A percentile compares a stretch with the other conserved stretches of the same genome.
Conservation (phyloP, 2,797 vertebrate species). For the Parauchenoglanis punctatus region DNA sequence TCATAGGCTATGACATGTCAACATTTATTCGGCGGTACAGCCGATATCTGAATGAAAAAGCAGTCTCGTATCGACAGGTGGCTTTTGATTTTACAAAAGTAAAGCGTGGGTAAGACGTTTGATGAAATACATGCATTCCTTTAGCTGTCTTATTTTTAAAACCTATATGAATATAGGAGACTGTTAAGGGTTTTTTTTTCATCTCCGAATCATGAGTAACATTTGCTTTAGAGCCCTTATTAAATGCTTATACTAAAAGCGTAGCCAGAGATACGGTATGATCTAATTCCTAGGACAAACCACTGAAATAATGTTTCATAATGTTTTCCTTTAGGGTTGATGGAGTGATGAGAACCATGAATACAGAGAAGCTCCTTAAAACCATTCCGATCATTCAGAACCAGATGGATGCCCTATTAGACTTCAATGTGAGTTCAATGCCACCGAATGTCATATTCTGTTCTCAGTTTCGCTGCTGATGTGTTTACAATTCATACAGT, state of each 20-base stretch:
- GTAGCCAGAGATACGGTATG: not conserved
- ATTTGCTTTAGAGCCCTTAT: not conserved
- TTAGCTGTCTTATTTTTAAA: not conserved
- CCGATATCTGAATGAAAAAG: slow-evolving; percentile 98
- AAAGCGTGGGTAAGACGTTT: slow-evolving; percentile 90
- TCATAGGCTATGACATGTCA: slow-evolving; percentile 96
- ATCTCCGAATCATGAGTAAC: too few species aligned
- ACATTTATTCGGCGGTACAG: slow-evolving; percentile 98
- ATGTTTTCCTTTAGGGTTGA: slow-evolving; percentile 82
- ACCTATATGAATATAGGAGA: not conserved
- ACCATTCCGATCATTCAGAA: slow-evolving; percentile 99
- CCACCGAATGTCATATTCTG: not conserved
- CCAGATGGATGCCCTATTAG: slow-evolving; percentile 99
- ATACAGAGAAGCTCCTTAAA: slow-evolving; percentile 97
- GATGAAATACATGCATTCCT: not conserved
- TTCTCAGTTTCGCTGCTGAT: not conserved
- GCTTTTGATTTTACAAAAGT: slow-evolving; percentile 99
- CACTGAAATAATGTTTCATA: not conserved
- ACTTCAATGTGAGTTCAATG: slow-evolving; percentile 92
- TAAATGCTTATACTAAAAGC: not conserved
- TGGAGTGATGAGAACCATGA: slow-evolving; percentile 99
- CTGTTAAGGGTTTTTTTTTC: not conserved
- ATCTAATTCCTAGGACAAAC: too few species aligned
- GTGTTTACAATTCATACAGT: not conserved
- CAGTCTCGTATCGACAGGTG: slow-evolving; percentile 98